phyloP scores from a whole-genome alignment of 2,888 invertebrate genomes.

The Esperia sulphurella region DNA sequence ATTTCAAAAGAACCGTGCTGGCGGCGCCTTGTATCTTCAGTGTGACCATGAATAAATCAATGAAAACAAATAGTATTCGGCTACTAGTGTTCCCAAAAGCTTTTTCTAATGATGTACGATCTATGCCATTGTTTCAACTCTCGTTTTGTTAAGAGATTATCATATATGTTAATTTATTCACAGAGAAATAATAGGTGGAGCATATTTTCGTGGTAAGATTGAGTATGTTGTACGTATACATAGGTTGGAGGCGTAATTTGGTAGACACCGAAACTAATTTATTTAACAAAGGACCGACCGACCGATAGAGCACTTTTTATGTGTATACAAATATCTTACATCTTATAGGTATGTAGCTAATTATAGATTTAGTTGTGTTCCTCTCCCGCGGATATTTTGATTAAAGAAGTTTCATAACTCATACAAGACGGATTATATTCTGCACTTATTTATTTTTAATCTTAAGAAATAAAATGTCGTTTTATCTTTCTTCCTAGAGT shows the following conservation, averaged over 20 bases:
- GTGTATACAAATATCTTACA: slow-evolving; percentile 69
- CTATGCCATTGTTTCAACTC: slow-evolving; percentile 62
- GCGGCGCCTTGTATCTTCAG: slow-evolving; percentile 67
- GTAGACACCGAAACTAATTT: slow-evolving; percentile 81
- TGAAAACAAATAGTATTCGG: slow-evolving; percentile 78
- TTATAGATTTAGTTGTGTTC: slow-evolving; percentile 45
- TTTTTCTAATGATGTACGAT: slow-evolving; percentile 64
- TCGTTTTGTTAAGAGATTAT: slow-evolving; percentile 59
- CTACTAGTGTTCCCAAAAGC: slow-evolving; percentile 73
- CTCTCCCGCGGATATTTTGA: slow-evolving; percentile 31
- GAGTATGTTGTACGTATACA: slow-evolving; percentile 67
- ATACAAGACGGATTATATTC: background rate
- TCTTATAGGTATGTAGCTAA: slow-evolving; percentile 37
- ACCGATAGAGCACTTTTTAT: slow-evolving; percentile 75
- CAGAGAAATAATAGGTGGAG: slow-evolving; percentile 66
- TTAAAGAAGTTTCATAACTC: slow-evolving; percentile 14
- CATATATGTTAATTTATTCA: slow-evolving; percentile 73
- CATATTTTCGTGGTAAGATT: slow-evolving; percentile 70
- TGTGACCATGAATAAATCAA: slow-evolving; percentile 77
- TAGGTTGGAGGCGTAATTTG: slow-evolving; percentile 78
- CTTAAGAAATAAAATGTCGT: too few relatives aligned
- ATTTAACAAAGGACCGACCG: slow-evolving; percentile 78
- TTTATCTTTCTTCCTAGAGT: too few relatives aligned
- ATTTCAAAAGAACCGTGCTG: slow-evolving; percentile 64
- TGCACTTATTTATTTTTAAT: slow-evolving; percentile 8